Percentiles rank a stretch among this genome's conserved stretches.
These are phyloP conservation scores for Cottus gobio DNA, from an alignment of 2,113 vertebrate species.

Conservation along the genomic window DNA sequence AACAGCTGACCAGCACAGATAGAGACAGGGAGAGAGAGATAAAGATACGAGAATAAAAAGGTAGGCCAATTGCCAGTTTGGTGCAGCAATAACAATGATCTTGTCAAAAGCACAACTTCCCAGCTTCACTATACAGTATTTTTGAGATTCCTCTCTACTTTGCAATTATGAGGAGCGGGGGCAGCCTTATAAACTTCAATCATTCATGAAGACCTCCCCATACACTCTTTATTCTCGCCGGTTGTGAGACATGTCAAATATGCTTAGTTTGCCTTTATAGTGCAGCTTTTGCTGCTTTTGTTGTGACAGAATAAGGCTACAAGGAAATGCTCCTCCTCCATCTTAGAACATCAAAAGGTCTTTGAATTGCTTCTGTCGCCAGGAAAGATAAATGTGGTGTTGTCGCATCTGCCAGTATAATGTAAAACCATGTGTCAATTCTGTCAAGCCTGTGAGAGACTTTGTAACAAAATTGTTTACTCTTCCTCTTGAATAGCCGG, in stretches of 20 bases:
- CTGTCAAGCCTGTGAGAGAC: conserved; percentile 54
- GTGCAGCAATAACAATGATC: conserved; percentile 19
- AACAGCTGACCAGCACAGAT: conserved; percentile 44
- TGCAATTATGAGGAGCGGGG: conserved; percentile 13
- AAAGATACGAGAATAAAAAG: conserved; percentile 19
- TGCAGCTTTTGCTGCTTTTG: conserved; percentile 63
- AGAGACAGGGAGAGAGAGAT: conserved; percentile 29
- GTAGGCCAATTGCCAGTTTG: background rate
- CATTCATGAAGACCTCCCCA: conserved; percentile 65
- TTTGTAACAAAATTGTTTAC: conserved; percentile 78
- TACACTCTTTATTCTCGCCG: conserved; percentile 63
- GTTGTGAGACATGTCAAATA: conserved; percentile 73
- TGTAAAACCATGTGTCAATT: conserved; percentile 73
- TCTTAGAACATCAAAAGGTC: conserved; percentile 77
- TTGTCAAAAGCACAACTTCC: conserved; percentile 2
- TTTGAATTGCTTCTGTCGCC: conserved; percentile 76
- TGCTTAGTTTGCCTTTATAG: conserved; percentile 73
- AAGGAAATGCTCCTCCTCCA: conserved; percentile 71
- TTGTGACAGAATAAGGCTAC: conserved; percentile 82
- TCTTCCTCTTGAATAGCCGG: conserved; percentile 59
- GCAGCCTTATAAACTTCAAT: conserved; percentile 46
- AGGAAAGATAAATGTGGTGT: conserved; percentile 73
- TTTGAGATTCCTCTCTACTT: conserved; percentile 19
- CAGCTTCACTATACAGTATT: background rate
- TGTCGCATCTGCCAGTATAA: conserved; percentile 71